Conservation (phyloP, 2,797 vertebrate genomes). For the Denticeps clupeoides region DNA sequence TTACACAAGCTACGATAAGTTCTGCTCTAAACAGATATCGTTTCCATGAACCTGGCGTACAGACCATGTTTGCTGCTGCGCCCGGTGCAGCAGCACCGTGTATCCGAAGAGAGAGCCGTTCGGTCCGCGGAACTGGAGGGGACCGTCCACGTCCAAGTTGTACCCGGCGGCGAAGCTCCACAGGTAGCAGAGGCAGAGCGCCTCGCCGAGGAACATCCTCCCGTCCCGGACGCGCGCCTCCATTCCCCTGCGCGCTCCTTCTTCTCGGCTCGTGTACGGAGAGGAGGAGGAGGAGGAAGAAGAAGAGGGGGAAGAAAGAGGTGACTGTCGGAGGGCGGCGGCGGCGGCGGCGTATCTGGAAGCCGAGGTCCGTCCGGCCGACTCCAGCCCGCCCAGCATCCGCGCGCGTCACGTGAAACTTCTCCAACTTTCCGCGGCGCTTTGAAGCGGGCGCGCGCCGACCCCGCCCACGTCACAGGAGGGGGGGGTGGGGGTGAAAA, state of each 20-base stretch:
- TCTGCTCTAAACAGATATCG: too few relatives aligned
- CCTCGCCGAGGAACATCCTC: too few relatives aligned
- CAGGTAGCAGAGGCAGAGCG: constrained; percentile 23
- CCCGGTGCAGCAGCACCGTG: constrained; percentile 63
- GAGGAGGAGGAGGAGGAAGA: too few relatives aligned
- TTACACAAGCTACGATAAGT: too few relatives aligned
- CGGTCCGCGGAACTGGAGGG: constrained; percentile 51
- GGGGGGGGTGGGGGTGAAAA: too few relatives aligned
- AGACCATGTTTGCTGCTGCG: constrained; percentile 57
- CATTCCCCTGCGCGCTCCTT: too few relatives aligned
- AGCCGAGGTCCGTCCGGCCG: constrained; percentile 23
- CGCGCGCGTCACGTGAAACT: constrained; percentile 18
- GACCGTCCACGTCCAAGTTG: constrained; percentile 59
- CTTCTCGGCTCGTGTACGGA: too few relatives aligned
- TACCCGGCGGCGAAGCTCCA: constrained; percentile 39
- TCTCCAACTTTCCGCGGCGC: constrained; percentile 4
- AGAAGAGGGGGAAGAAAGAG: too few relatives aligned
- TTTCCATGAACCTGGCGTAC: constrained; percentile 20
- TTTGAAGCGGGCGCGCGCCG: constrained; percentile 7
- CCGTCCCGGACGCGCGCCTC: too few relatives aligned
- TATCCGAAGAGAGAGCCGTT: constrained; percentile 64
- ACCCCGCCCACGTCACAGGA: too few relatives aligned
- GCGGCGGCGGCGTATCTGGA: constrained; percentile 27
- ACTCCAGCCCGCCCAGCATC: not conserved
- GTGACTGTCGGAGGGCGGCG: too few relatives aligned